phyloP scores from a whole-genome alignment of 2,888 invertebrate species.

The Eledona agricola region DNA sequence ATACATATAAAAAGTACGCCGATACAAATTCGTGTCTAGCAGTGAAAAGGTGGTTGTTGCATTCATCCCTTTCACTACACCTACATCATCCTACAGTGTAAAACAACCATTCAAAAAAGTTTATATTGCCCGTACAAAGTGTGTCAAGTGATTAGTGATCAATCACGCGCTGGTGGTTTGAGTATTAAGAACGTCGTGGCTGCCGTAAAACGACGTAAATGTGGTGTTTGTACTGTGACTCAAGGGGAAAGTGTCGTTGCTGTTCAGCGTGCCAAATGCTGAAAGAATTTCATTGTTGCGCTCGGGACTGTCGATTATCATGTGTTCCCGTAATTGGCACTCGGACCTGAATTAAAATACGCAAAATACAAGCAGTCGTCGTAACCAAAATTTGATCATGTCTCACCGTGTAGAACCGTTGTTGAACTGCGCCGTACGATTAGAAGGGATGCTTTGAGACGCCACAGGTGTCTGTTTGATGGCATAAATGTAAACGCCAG shows the following conservation, averaged over 20 bases:
- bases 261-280: conserved; percentile 62
- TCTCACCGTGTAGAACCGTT: conserved; percentile 45
- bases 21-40: too few relatives aligned
- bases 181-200: conserved; percentile 59
- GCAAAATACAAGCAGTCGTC: background rate
- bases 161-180: conserved; percentile 51
- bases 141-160: too few relatives aligned
- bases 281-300: conserved; percentile 61
- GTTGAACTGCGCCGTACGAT: conserved; percentile 53
- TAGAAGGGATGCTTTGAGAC: conserved; percentile 53
- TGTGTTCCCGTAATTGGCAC: conserved; percentile 58
- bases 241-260: conserved; percentile 63
- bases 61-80: too few relatives aligned
- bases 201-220: conserved; percentile 67
- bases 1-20: too few relatives aligned
- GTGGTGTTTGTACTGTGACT: conserved; percentile 67
- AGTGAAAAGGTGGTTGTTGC: too few relatives aligned
- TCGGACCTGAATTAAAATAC: conserved; percentile 46
- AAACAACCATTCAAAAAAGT: background rate
- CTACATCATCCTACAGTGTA: too few relatives aligned
- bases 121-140: too few relatives aligned
- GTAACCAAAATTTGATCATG: too few relatives aligned
- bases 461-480: conserved; percentile 69
- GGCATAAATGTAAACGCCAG: conserved; percentile 74
- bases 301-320: conserved; percentile 58